These are phyloP conservation scores for Aspidiotus destructor DNA, from an alignment of 2,888 invertebrate genomes.

Conservation along the genomic window DNA sequence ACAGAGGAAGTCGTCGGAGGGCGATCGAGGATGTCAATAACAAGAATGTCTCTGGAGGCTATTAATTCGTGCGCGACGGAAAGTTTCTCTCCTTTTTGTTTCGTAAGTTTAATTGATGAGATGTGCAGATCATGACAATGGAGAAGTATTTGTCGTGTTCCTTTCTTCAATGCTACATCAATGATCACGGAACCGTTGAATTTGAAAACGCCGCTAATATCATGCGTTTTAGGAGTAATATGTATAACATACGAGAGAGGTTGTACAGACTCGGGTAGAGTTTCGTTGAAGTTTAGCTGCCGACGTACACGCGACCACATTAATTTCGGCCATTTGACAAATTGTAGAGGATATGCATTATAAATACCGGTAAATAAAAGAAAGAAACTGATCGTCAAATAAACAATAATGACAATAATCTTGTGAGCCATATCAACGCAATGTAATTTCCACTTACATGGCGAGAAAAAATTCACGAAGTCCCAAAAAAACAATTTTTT, in stretches of 20 bases:
- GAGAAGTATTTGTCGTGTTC: constrained; percentile 8
- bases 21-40: background rate
- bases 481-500: no score
- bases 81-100: background rate
- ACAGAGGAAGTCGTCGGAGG: background rate
- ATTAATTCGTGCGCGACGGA: constrained; percentile 1
- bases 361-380: no score
- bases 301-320: no score
- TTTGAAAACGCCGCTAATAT: constrained; percentile 7
- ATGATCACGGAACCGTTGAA: constrained; percentile 11
- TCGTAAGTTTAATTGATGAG: background rate
- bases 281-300: no score
- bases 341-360: no score
- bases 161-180: background rate
- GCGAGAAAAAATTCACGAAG: no score
- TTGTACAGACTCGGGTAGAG: background rate
- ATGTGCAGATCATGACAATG: constrained; percentile 6
- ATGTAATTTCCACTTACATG: no score
- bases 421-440: no score
- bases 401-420: no score
- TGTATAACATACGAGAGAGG: constrained; percentile 6
- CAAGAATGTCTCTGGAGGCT: background rate
- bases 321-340: no score
- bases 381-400: no score
- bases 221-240: background rate